A percentile compares a stretch with the other conserved stretches of the same genome.
These are phyloP conservation scores for Thamnophis elegans DNA, from an alignment of 2,797 vertebrate species.

Conservation along the genomic window DNA sequence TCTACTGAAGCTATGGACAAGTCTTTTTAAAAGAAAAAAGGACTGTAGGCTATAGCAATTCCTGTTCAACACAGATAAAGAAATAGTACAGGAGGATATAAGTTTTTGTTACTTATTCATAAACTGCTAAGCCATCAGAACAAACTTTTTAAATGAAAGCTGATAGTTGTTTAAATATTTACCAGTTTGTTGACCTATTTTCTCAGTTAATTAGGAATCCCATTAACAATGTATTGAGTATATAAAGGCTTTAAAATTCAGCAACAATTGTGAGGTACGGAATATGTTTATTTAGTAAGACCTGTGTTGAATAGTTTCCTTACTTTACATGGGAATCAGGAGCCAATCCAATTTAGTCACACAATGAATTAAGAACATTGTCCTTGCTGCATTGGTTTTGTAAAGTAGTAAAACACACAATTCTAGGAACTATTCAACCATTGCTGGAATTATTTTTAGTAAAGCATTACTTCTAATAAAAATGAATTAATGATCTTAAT, in stretches of 20 bases:
- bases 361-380: conserved; percentile 20
- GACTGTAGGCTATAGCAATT: conserved; percentile 21
- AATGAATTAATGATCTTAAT: neutral
- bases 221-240: conserved; percentile 60
- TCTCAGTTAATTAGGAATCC: conserved; percentile 68
- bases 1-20: conserved; percentile 1
- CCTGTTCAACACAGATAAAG: conserved; percentile 29
- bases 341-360: neutral
- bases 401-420: conserved; percentile 17
- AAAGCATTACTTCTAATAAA: conserved; percentile 20
- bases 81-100: conserved; percentile 33
- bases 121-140: conserved; percentile 55
- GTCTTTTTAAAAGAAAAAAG: neutral
- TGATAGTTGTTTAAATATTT: conserved; percentile 72
- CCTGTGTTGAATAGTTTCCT: conserved; percentile 6
- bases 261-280: neutral
- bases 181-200: conserved; percentile 71
- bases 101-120: conserved; percentile 65
- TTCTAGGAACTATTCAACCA: conserved; percentile 2
- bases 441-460: neutral
- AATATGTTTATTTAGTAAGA: conserved; percentile 22
- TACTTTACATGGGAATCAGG: conserved; percentile 13
- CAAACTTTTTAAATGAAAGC: conserved; percentile 65
- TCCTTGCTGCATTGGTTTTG: conserved; percentile 9
- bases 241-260: conserved; percentile 43